A percentile compares a stretch with the other conserved stretches of the same genome.
Conservation (phyloP, 2,113 vertebrate genomes). For the Vireo altiloquus region DNA sequence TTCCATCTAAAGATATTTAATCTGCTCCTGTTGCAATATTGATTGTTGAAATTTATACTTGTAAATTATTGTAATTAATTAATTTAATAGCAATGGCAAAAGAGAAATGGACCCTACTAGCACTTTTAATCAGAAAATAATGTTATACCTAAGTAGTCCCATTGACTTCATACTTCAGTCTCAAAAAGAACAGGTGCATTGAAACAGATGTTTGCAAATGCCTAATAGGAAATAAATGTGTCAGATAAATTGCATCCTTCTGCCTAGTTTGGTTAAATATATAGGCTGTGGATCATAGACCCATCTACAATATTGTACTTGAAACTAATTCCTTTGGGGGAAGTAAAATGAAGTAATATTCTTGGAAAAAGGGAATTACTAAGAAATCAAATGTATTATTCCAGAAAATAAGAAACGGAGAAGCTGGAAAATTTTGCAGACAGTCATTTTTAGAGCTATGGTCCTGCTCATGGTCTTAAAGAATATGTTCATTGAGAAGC, state of each 20-base stretch:
- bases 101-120: not conserved
- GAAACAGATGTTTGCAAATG: not conserved
- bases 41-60: not conserved
- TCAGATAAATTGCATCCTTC: not conserved
- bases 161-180: not conserved
- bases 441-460: not conserved
- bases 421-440: not conserved
- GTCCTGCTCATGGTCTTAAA: not conserved
- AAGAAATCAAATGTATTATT: not conserved
- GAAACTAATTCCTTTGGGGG: not conserved
- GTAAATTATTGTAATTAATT: not conserved
- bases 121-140: not conserved
- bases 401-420: not conserved
- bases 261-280: not conserved
- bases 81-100: not conserved
- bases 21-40: not conserved
- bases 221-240: not conserved
- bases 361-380: not conserved
- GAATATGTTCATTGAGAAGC: not conserved
- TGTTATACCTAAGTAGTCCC: not conserved
- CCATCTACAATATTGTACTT: not conserved
- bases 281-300: not conserved
- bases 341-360: not conserved
- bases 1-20: not conserved
- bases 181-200: not conserved